Conservation (phyloP, 2,797 vertebrate genomes). For the Simalia tracyae region DNA sequence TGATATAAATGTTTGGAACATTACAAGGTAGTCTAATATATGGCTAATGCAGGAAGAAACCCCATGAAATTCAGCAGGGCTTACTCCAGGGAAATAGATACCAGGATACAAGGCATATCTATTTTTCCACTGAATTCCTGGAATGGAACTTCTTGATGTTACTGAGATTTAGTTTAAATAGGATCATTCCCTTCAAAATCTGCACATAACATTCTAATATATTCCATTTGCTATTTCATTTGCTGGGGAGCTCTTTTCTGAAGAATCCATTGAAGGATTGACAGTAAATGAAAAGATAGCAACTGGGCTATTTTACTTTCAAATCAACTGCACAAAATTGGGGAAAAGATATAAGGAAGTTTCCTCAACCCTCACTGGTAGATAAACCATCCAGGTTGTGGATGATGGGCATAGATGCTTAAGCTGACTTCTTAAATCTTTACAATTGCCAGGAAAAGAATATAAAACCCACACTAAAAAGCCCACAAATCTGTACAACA, state of each 20-base stretch:
- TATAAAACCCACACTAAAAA: slow-evolving; percentile 41
- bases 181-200: background rate
- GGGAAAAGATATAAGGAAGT: slow-evolving; percentile 22
- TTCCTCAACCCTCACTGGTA: background rate
- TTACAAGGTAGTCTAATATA: background rate
- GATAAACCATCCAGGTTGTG: slow-evolving; percentile 16
- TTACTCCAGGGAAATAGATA: background rate
- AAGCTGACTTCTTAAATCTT: slow-evolving; percentile 28
- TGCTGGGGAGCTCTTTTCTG: slow-evolving; percentile 12
- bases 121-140: slow-evolving; percentile 12
- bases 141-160: background rate
- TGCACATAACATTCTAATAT: background rate
- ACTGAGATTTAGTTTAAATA: slow-evolving; percentile 12
- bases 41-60: background rate
- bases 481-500: slow-evolving; percentile 18
- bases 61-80: background rate
- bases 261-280: background rate
- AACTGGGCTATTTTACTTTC: slow-evolving; percentile 33
- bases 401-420: slow-evolving; percentile 2
- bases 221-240: background rate
- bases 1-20: background rate
- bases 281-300: slow-evolving; percentile 8
- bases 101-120: background rate
- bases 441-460: background rate
- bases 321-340: slow-evolving; percentile 43